Evolutionary conservation across 2,888 invertebrate genomes (phyloP), one percentile per base, ranked within the genome.

Genomic region (Orthosia cruda): DNA sequence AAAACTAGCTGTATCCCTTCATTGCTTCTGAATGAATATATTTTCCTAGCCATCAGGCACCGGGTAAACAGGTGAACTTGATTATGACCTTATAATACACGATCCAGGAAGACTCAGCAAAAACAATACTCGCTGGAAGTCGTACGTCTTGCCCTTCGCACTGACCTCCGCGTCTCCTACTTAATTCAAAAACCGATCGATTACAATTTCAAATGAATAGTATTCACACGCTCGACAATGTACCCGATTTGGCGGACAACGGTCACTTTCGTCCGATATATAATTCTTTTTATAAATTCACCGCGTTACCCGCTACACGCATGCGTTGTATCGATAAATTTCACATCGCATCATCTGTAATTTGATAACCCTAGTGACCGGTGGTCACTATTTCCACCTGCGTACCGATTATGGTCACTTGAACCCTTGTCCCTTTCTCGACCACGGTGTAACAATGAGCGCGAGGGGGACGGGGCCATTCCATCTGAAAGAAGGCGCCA

Each of bases 351-450:
- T 91, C 90, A 89, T 88, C 88, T 85, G 95, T 94, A 95, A 96
- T 91, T 89, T 89, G 95, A 96, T 94, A 95, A 91, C 89, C 89
- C 87, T 83, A 89, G 88, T 95, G 95, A 96, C 95, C 96, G 92
- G 92, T 94, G 96, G 95, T 95, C 96, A 96, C 82, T 88, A 85
- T 89, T 89, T 93, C 91, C 95, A 95, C 95, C 95, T 95, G 95
- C 92, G 86, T 70, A 81, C 77, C 85, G 90, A 89, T 84, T 83
- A 83, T 84, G 90, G 89, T 86, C 91, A 89, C 72, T 78, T 47
- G 69, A 50, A 72, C 57, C 62, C n/a, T 80, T 70, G 74, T 91
- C 91, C 76, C 81, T 88, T 76, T 91, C 89, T 71, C 52, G 52
- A 79, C 26, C 61, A 12, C 57, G 55, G 9, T 52, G 50, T 32